Evolutionary conservation across 2,888 invertebrate species (phyloP).

Genomic region (Branchellion lobata): DNA sequence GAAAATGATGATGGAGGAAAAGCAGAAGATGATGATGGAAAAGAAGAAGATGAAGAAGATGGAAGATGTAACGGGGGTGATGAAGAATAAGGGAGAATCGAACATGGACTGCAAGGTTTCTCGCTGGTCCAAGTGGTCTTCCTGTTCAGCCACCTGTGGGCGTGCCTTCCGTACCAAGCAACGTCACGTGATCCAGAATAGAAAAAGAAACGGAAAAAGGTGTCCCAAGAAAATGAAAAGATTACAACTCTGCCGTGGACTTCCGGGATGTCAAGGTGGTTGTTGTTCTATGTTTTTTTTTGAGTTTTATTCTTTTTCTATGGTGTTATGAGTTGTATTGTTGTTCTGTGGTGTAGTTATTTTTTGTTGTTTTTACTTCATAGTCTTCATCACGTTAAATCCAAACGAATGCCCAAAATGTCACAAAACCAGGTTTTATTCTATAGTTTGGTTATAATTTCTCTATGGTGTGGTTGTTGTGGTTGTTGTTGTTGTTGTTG

Average conservation of each 20-base stretch:
- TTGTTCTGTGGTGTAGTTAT: no score
- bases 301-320: no score
- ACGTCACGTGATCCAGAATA: constrained; percentile 56
- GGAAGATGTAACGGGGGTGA: no score
- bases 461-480: background rate
- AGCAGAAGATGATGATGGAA: background rate
- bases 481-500: no score
- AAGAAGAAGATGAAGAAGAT: background rate
- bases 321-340: no score
- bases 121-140: constrained; percentile 80
- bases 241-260: constrained; percentile 45
- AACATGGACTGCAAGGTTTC: constrained; percentile 48
- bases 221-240: constrained; percentile 57
- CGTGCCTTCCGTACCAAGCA: constrained; percentile 52
- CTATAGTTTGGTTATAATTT: background rate
- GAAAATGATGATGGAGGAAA: background rate
- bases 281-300: background rate
- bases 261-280: constrained; percentile 33
- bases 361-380: background rate
- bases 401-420: no score
- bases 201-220: constrained; percentile 56
- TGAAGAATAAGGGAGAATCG: background rate
- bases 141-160: constrained; percentile 80
- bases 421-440: background rate
- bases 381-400: background rate